Evolutionary conservation across 2,113 vertebrate species (phyloP).

Genomic region (Tachuris rubrigastra): DNA sequence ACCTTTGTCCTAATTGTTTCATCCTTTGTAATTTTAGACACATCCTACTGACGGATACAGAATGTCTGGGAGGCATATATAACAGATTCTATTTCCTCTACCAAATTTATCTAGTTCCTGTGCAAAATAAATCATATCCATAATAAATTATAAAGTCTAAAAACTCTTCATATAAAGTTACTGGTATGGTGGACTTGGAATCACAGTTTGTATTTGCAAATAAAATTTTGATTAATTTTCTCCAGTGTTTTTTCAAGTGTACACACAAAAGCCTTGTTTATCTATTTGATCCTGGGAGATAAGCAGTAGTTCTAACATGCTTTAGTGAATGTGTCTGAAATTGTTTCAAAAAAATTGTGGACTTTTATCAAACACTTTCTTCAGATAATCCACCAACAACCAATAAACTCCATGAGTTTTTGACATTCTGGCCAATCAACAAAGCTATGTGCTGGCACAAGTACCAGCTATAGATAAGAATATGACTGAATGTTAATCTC

Average conservation of each 20-base stretch:
- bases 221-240: background rate
- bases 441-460: background rate
- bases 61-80: background rate
- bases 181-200: background rate
- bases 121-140: background rate
- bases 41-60: background rate
- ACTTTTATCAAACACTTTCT: background rate
- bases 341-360: constrained; percentile 6
- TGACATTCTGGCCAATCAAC: background rate
- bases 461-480: background rate
- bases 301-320: background rate
- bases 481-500: background rate
- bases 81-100: constrained; percentile 1
- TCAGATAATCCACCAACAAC: constrained; percentile 6
- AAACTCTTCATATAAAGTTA: background rate
- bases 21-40: background rate
- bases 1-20: background rate
- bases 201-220: background rate
- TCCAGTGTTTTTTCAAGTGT: background rate
- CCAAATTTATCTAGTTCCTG: background rate
- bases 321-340: background rate
- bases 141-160: background rate
- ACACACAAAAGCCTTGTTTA: background rate
- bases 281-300: background rate
- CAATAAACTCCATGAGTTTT: background rate